A percentile compares a stretch with the other conserved stretches of the same genome.
Evolutionary conservation across 1,140 invertebrate species (phyloP).

Genomic region (Drosophila biarmipes): DNA sequence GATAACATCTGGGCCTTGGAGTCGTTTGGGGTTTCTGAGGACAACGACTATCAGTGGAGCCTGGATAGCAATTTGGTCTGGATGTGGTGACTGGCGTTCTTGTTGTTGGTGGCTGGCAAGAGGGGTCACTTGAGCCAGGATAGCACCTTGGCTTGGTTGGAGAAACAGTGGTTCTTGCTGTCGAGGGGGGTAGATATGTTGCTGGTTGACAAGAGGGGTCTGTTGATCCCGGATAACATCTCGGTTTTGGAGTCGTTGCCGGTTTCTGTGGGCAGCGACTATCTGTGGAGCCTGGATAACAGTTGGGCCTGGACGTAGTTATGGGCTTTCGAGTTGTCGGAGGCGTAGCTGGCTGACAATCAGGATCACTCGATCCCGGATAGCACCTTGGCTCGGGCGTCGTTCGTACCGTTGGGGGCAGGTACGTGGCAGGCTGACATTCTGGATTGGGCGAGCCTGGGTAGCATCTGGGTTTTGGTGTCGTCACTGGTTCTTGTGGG

Average conservation of each 20-base stretch:
- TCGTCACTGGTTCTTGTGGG: slow-evolving; percentile 72
- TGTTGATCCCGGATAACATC: slow-evolving; percentile 44
- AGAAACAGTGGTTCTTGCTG: not conserved
- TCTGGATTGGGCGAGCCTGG: slow-evolving; percentile 42
- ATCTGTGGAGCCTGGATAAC: slow-evolving; percentile 39
- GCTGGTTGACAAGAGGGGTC: slow-evolving; percentile 32
- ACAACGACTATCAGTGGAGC: slow-evolving; percentile 43
- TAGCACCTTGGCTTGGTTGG: slow-evolving; percentile 30
- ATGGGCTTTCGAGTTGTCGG: slow-evolving; percentile 31
- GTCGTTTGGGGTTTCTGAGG: slow-evolving; percentile 44
- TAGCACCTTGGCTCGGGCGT: slow-evolving; percentile 64
- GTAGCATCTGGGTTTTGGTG: slow-evolving; percentile 56
- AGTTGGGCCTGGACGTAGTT: slow-evolving; percentile 29
- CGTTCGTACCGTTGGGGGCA: slow-evolving; percentile 36
- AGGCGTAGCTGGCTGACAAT: slow-evolving; percentile 12
- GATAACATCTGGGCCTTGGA: slow-evolving; percentile 56
- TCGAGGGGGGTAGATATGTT: slow-evolving; percentile 19
- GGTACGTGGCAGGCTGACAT: slow-evolving; percentile 83
- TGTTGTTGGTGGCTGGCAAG: slow-evolving; percentile 14
- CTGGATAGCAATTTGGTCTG: slow-evolving; percentile 78
- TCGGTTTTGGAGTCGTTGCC: slow-evolving; percentile 15
- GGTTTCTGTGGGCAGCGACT: slow-evolving; percentile 17
- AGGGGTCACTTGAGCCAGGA: slow-evolving; percentile 39
- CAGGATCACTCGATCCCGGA: slow-evolving; percentile 71
- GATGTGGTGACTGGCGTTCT: slow-evolving; percentile 34